Conservation (phyloP, 30 jellyfish, hydroid and myxozoan genomes). For the Aurelia aurita region DNA sequence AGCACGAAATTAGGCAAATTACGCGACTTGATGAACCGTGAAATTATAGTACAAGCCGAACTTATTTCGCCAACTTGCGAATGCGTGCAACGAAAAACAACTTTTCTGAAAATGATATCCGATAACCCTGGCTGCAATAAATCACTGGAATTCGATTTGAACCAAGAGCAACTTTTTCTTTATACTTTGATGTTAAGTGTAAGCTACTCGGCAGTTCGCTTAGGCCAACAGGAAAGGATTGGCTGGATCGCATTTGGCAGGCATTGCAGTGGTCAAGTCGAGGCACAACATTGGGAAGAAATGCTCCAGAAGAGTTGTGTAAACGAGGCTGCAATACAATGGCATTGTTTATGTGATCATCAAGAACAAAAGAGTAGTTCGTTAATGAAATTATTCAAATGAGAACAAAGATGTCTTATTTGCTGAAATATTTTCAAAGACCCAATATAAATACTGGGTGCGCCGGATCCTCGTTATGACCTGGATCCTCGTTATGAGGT, state of each 20-base stretch:
- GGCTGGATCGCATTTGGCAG: conserved; percentile 99
- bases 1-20: conserved; percentile 88
- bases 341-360: conserved; percentile 97
- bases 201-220: conserved; percentile 91
- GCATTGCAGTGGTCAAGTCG: conserved; percentile 97
- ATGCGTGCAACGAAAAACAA: conserved; percentile 96
- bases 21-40: conserved; percentile 87
- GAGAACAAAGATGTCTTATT: not conserved
- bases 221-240: conserved; percentile 96
- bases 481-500: too few relatives aligned
- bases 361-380: conserved; percentile 86
- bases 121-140: conserved; percentile 97
- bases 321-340: conserved; percentile 92
- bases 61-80: conserved; percentile 93
- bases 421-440: too few relatives aligned
- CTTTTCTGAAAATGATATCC: conserved; percentile 81
- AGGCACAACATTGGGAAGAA: conserved; percentile 98
- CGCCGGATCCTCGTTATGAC: too few relatives aligned
- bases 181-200: conserved; percentile 96
- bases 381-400: conserved; percentile 62
- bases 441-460: too few relatives aligned
- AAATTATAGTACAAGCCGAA: conserved; percentile 93
- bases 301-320: conserved; percentile 87
- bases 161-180: conserved; percentile 85
- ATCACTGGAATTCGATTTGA: conserved; percentile 80